Conservation (phyloP, 2,797 vertebrate species). For the Geotrypetes seraphini region DNA sequence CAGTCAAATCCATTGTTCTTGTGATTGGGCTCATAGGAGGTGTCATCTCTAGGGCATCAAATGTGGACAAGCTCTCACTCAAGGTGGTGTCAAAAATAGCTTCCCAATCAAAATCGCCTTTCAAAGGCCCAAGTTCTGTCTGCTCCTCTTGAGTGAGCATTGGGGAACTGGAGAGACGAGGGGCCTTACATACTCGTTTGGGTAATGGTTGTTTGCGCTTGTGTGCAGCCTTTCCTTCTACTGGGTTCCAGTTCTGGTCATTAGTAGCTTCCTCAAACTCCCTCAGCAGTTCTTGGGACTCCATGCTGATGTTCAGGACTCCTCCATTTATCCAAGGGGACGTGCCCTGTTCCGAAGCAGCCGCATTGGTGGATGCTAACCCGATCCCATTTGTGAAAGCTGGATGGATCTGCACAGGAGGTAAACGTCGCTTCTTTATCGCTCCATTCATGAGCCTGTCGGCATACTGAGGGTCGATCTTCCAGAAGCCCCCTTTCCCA, state of each 20-base stretch:
- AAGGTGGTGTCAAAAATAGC: constrained; percentile 73
- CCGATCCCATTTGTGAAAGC: constrained; percentile 49
- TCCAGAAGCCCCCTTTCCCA: constrained; percentile 93
- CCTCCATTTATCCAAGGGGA: neutral
- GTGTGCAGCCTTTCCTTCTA: constrained; percentile 40
- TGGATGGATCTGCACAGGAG: constrained; percentile 77
- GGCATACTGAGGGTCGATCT: constrained; percentile 84
- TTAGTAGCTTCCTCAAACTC: constrained; percentile 76
- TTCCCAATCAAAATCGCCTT: constrained; percentile 93
- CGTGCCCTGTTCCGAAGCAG: neutral
- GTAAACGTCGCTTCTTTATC: constrained; percentile 76
- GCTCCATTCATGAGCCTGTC: constrained; percentile 78
- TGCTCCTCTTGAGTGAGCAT: constrained; percentile 71
- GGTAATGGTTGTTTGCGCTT: constrained; percentile 64
- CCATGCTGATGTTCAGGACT: constrained; percentile 41
- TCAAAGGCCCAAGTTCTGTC: constrained; percentile 73
- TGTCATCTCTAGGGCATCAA: constrained; percentile 60
- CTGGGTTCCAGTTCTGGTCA: constrained; percentile 57
- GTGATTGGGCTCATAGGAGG: constrained; percentile 60
- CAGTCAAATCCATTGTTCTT: constrained; percentile 49
- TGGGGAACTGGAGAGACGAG: constrained; percentile 58
- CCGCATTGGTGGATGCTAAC: neutral
- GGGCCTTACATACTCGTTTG: constrained; percentile 49
- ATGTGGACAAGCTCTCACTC: constrained; percentile 60
- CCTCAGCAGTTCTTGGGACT: constrained; percentile 71